phyloP scores from a whole-genome alignment of 2,113 vertebrate genomes.

The Myiozetetes cayanensis region DNA sequence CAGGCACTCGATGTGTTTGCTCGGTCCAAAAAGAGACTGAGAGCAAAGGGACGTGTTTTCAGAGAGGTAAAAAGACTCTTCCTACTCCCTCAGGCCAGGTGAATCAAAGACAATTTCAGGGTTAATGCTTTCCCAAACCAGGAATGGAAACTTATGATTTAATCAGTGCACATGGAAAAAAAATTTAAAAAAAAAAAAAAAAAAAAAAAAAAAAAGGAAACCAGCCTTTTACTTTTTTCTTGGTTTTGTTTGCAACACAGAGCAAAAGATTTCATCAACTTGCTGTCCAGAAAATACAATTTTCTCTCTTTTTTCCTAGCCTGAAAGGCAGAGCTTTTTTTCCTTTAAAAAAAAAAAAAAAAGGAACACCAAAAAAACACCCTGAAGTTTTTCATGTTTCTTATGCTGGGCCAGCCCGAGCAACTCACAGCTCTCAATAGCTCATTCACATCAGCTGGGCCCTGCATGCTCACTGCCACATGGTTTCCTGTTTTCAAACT shows the following conservation, averaged over 20 bases:
- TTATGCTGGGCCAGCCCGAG: neutral
- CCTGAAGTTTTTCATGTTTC: neutral
- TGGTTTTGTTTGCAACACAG: neutral
- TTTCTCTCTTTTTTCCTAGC: neutral
- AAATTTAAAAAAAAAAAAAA: neutral
- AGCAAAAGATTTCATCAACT: neutral
- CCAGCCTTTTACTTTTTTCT: neutral
- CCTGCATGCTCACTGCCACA: slow-evolving; percentile 48
- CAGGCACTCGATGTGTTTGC: neutral
- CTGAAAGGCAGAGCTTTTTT: neutral
- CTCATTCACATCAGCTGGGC: slow-evolving; percentile 57
- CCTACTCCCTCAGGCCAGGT: neutral
- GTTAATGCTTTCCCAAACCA: neutral
- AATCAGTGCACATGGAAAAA: neutral
- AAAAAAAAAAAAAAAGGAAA: neutral
- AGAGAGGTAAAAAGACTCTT: neutral
- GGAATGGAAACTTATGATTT: slow-evolving; percentile 54
- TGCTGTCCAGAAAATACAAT: neutral
- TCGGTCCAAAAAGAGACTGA: neutral
- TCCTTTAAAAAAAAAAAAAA: neutral
- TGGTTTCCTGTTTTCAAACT: slow-evolving; percentile 68
- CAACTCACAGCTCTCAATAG: slow-evolving; percentile 46
- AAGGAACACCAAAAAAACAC: neutral
- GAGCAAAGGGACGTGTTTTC: neutral
- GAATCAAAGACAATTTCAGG: neutral